A percentile compares a stretch with the other conserved stretches of the same genome.
These are phyloP conservation scores for Gallirallus australis DNA, from an alignment of 2,797 vertebrate species.

Conservation along the genomic window DNA sequence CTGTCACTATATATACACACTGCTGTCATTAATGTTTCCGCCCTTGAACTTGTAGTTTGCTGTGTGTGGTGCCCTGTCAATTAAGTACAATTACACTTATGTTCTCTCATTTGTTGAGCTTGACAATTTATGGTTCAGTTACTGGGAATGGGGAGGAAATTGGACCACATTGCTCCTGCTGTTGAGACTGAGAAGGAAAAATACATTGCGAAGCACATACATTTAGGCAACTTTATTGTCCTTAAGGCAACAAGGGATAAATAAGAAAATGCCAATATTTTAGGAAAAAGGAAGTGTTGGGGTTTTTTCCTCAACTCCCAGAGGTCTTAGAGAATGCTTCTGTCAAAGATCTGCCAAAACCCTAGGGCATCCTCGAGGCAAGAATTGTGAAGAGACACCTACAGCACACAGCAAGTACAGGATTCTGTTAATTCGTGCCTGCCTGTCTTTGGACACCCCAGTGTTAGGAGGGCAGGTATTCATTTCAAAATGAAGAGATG, in stretches of 20 bases:
- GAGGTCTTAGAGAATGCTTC: background rate
- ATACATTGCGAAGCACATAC: background rate
- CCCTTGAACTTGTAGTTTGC: constrained; percentile 4
- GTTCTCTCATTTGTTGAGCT: background rate
- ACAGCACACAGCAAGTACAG: background rate
- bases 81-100: constrained; percentile 28
- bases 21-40: background rate
- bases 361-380: rapidly evolving
- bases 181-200: background rate
- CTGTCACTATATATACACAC: rapidly evolving
- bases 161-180: background rate
- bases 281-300: background rate
- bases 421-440: background rate
- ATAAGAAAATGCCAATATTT: background rate
- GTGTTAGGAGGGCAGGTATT: background rate
- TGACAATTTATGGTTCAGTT: background rate
- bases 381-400: background rate
- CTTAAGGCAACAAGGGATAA: background rate
- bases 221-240: background rate
- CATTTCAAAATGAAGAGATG: background rate
- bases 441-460: background rate
- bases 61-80: background rate
- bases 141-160: background rate
- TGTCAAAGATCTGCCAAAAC: background rate
- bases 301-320: rapidly evolving